Percentiles rank a stretch among this genome's conserved stretches.
phyloP scores from a whole-genome alignment of 2,888 invertebrate species.

The Dendrolimus pini region DNA sequence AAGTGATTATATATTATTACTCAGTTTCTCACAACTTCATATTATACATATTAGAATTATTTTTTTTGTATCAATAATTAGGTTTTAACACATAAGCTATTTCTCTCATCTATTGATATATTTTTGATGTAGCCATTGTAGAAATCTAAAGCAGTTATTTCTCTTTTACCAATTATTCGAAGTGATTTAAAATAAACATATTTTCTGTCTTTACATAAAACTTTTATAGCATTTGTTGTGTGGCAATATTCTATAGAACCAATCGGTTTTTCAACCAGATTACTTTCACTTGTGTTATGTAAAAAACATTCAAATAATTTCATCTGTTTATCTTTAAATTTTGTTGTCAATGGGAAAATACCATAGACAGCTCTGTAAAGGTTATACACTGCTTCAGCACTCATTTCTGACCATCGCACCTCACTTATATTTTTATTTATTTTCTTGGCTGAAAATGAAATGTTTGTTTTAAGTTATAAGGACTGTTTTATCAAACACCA shows the following conservation, averaged over 20 bases:
- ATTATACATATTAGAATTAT: constrained; percentile 1
- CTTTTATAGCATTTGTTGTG: constrained; percentile 72
- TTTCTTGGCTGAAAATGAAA: constrained; percentile 82
- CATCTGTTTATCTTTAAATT: constrained; percentile 76
- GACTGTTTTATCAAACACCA: background rate
- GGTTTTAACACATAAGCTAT: constrained; percentile 44
- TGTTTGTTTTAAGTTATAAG: constrained; percentile 9
- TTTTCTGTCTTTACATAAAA: constrained; percentile 80
- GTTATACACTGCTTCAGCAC: constrained; percentile 80
- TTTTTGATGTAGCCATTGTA: constrained; percentile 90
- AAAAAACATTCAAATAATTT: constrained; percentile 79
- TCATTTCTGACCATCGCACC: constrained; percentile 81
- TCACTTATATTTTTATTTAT: constrained; percentile 77
- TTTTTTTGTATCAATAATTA: constrained; percentile 27
- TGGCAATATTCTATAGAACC: constrained; percentile 80
- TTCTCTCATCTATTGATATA: constrained; percentile 40
- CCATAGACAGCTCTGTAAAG: constrained; percentile 82
- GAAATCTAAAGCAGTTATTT: constrained; percentile 88
- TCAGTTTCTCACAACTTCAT: no score
- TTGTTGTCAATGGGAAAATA: constrained; percentile 78
- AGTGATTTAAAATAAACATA: constrained; percentile 81
- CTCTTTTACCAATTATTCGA: constrained; percentile 80
- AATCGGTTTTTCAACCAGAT: constrained; percentile 29
- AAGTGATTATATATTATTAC: no score
- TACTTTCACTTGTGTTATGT: constrained; percentile 24